phyloP scores from a whole-genome alignment of 1,140 invertebrate genomes.

The Pteromalus puparum region DNA sequence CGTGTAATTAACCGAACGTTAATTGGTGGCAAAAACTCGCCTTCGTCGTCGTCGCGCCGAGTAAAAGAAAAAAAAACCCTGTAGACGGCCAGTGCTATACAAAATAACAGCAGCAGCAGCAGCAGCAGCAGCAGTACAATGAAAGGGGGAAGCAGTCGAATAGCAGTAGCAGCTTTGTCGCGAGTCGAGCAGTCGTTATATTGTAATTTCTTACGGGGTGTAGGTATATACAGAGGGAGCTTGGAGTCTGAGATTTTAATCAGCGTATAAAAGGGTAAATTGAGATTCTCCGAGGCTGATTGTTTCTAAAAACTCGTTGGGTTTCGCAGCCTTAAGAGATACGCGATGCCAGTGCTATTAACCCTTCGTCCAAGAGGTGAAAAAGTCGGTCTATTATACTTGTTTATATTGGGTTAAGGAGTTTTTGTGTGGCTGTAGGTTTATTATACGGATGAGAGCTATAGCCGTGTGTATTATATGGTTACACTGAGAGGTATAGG shows the following conservation, averaged over 20 bases:
- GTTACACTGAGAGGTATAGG: too few relatives aligned
- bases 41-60: neutral
- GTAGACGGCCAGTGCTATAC: neutral
- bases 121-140: neutral
- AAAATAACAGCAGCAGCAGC: neutral
- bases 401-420: neutral
- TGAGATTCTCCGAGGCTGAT: slow-evolving; percentile 55
- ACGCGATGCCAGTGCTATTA: too few relatives aligned
- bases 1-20: slow-evolving; percentile 46
- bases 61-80: neutral
- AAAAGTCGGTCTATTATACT: neutral
- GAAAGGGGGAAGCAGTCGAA: neutral
- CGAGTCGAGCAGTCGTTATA: slow-evolving; percentile 7
- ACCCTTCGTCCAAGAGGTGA: neutral
- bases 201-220: slow-evolving; percentile 32
- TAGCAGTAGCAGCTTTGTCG: neutral
- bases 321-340: neutral
- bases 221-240: neutral
- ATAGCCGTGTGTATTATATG: too few relatives aligned
- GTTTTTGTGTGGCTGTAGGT: slow-evolving; percentile 40
- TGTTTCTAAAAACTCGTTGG: slow-evolving; percentile 45
- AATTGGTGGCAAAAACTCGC: slow-evolving; percentile 36
- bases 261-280: slow-evolving; percentile 55
- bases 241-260: slow-evolving; percentile 52
- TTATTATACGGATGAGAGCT: slow-evolving; percentile 32